phyloP scores from a whole-genome alignment of 2,113 vertebrate species.

The Xenopus tropicalis region DNA sequence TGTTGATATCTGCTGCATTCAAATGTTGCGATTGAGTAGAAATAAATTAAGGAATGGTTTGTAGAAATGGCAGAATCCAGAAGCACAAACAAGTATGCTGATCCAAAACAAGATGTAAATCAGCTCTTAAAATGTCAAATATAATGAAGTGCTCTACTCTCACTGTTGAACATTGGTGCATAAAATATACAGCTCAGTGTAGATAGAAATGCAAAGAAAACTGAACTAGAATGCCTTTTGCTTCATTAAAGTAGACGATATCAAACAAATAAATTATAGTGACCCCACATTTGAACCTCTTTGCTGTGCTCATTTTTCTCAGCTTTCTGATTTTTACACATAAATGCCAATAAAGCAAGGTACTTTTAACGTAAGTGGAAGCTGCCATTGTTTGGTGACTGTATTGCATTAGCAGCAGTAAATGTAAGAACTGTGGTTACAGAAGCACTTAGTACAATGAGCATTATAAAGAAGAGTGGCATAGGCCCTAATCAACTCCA shows the following conservation, averaged over 20 bases:
- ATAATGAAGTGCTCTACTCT: slow-evolving; percentile 12
- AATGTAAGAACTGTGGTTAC: too few relatives aligned
- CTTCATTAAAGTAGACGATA: background rate
- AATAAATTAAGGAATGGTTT: slow-evolving; percentile 14
- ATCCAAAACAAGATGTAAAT: slow-evolving; percentile 22
- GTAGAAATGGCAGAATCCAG: slow-evolving; percentile 10
- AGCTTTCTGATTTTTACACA: too few relatives aligned
- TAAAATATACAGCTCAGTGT: background rate
- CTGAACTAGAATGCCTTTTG: background rate
- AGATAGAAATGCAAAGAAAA: slow-evolving; percentile 1
- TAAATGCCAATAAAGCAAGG: too few relatives aligned
- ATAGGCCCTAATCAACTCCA: too few relatives aligned
- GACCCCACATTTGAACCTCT: too few relatives aligned
- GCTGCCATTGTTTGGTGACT: too few relatives aligned
- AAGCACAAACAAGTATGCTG: background rate
- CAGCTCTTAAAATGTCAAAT: slow-evolving; percentile 21
- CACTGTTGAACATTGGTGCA: background rate
- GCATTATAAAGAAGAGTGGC: too few relatives aligned
- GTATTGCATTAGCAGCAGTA: too few relatives aligned
- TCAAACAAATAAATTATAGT: background rate
- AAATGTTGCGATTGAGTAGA: slow-evolving; percentile 3
- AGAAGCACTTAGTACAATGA: too few relatives aligned
- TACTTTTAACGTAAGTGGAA: too few relatives aligned
- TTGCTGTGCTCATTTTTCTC: too few relatives aligned
- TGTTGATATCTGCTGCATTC: background rate